These are phyloP conservation scores for Grammomys surdaster DNA, from an alignment of 2,113 vertebrate genomes.

Conservation along the genomic window DNA sequence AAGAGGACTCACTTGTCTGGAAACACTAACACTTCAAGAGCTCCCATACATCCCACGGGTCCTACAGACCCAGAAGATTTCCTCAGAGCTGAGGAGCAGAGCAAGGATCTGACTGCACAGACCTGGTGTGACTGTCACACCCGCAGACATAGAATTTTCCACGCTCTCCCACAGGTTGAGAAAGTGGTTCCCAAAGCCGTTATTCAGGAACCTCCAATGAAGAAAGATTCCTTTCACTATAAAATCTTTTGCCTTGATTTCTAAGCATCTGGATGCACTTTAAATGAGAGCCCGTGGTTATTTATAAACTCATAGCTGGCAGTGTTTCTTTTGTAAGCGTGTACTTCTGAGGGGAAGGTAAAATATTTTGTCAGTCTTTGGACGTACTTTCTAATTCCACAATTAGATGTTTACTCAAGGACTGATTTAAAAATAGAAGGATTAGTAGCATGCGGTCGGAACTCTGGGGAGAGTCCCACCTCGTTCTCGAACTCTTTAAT, in stretches of 20 bases:
- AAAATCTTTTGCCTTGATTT: slow-evolving; percentile 65
- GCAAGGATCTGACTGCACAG: background rate
- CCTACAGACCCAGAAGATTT: slow-evolving; percentile 41
- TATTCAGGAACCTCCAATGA: slow-evolving; percentile 60
- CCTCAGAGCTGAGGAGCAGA: slow-evolving; percentile 26
- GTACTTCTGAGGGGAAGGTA: slow-evolving; percentile 61
- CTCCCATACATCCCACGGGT: background rate
- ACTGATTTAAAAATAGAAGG: slow-evolving; percentile 72
- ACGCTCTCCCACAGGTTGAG: slow-evolving; percentile 43
- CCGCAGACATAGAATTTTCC: background rate
- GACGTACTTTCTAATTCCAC: slow-evolving; percentile 70
- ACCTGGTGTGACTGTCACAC: background rate
- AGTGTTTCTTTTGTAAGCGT: slow-evolving; percentile 71
- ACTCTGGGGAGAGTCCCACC: slow-evolving; percentile 64
- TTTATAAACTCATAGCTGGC: slow-evolving; percentile 60
- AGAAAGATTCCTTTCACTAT: slow-evolving; percentile 66
- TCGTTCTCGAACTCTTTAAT: slow-evolving; percentile 59
- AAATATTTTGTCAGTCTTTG: slow-evolving; percentile 71
- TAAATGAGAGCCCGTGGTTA: slow-evolving; percentile 81
- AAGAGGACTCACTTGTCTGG: background rate
- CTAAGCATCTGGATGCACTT: slow-evolving; percentile 86
- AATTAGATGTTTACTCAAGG: slow-evolving; percentile 65
- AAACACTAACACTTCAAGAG: slow-evolving; percentile 32
- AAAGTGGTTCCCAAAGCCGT: slow-evolving; percentile 63
- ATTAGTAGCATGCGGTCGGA: slow-evolving; percentile 73